phyloP scores from a whole-genome alignment of 2,113 vertebrate species.

The Oplegnathus fasciatus region DNA sequence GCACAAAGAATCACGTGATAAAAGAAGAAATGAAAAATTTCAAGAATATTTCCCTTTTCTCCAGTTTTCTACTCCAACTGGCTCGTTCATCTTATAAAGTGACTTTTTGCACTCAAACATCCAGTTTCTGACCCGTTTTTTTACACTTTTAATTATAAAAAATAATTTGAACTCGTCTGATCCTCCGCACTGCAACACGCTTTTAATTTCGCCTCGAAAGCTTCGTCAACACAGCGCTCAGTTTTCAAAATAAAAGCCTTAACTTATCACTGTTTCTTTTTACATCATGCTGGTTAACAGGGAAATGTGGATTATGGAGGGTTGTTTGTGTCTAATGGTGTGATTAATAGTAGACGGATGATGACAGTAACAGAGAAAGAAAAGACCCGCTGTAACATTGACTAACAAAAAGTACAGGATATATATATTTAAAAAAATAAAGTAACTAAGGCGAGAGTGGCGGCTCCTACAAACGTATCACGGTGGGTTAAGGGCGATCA shows the following conservation, averaged over 20 bases:
- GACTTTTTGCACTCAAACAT: too few relatives aligned
- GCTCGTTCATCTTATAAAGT: not conserved
- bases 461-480: not conserved
- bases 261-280: not conserved
- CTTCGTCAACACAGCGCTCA: not conserved
- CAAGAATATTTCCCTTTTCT: constrained; percentile 5
- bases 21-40: not conserved
- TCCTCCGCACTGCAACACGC: not conserved
- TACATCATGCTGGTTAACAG: not conserved
- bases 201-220: not conserved
- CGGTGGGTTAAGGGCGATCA: not conserved
- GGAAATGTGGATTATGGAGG: not conserved
- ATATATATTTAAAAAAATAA: not conserved
- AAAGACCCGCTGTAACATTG: not conserved
- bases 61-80: not conserved
- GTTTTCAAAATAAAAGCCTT: not conserved
- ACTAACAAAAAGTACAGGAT: not conserved
- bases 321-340: not conserved
- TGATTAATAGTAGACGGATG: not conserved
- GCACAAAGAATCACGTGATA: not conserved
- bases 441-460: not conserved
- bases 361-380: not conserved
- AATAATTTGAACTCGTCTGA: not conserved
- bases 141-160: not conserved
- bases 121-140: too few relatives aligned